Conservation (phyloP, 1,140 invertebrate species). For the Epicauta chinensis region DNA sequence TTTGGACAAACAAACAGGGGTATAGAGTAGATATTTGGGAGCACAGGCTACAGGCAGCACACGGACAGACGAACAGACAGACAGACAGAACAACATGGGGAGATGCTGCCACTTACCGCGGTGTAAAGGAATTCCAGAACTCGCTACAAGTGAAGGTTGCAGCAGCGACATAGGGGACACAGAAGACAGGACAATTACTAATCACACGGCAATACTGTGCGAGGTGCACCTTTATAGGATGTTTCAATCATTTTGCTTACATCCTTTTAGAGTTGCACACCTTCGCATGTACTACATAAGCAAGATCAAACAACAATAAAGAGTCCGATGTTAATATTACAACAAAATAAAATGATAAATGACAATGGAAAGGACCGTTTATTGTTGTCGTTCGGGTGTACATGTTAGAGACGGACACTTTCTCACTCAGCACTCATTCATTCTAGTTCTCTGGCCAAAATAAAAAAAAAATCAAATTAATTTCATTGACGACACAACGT, state of each 20-base stretch:
- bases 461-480: too few relatives aligned
- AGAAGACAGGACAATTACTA: conserved; percentile 66
- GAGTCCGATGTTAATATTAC: too few relatives aligned
- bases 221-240: conserved; percentile 29
- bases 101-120: conserved; percentile 84
- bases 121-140: conserved; percentile 95
- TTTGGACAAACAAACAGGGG: conserved; percentile 30
- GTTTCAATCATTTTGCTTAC: neutral
- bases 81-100: conserved; percentile 41
- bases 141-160: conserved; percentile 70
- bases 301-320: conserved; percentile 5
- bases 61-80: conserved; percentile 40
- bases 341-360: too few relatives aligned
- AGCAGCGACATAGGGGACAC: conserved; percentile 66
- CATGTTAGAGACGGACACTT: conserved; percentile 10
- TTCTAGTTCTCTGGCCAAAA: conserved; percentile 11
- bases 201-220: conserved; percentile 56
- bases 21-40: conserved; percentile 19
- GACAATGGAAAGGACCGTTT: too few relatives aligned
- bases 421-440: conserved; percentile 24
- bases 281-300: conserved; percentile 32
- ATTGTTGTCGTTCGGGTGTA: neutral
- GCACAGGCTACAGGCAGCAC: conserved; percentile 41
- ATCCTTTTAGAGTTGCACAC: neutral
- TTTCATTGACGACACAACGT: conserved; percentile 36